These are phyloP conservation scores for Chrosomus eos DNA, from an alignment of 2,797 vertebrate genomes.

Conservation along the genomic window DNA sequence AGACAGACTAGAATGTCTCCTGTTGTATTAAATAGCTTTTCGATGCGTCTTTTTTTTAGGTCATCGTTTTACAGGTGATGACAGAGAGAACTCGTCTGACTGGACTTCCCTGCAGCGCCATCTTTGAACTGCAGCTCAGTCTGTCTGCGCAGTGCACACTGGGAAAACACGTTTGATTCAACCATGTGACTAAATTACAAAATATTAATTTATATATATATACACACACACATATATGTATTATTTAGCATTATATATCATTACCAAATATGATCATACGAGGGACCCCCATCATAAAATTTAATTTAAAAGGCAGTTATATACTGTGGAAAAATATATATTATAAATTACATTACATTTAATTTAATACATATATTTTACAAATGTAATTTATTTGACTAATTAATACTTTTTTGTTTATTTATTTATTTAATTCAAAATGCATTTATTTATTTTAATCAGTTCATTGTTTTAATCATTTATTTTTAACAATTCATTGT, in stretches of 20 bases:
- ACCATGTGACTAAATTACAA: conserved; percentile 37
- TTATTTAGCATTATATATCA: too few species aligned
- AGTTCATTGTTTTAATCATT: background rate
- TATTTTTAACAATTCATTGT: background rate
- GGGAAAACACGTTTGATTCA: conserved; percentile 15
- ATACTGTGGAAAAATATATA: too few species aligned
- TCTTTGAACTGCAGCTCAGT: conserved; percentile 65
- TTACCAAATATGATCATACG: background rate
- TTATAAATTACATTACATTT: too few species aligned
- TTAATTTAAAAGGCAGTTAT: too few species aligned
- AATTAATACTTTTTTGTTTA: background rate
- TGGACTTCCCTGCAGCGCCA: conserved; percentile 61
- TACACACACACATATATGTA: too few species aligned
- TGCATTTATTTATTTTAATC: too few species aligned
- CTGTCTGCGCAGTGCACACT: conserved; percentile 54
- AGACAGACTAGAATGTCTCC: background rate
- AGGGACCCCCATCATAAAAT: background rate
- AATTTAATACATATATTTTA: too few species aligned
- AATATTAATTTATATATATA: background rate
- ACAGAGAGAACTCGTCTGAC: conserved; percentile 61
- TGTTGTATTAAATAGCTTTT: background rate
- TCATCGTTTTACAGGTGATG: conserved; percentile 60
- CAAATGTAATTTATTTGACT: background rate
- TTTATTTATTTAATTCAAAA: background rate
- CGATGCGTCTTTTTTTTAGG: conserved; percentile 39